Percentiles rank a stretch among this genome's conserved stretches.
Conservation (phyloP, 2,888 invertebrate species). For the Nomada lathburiana region DNA sequence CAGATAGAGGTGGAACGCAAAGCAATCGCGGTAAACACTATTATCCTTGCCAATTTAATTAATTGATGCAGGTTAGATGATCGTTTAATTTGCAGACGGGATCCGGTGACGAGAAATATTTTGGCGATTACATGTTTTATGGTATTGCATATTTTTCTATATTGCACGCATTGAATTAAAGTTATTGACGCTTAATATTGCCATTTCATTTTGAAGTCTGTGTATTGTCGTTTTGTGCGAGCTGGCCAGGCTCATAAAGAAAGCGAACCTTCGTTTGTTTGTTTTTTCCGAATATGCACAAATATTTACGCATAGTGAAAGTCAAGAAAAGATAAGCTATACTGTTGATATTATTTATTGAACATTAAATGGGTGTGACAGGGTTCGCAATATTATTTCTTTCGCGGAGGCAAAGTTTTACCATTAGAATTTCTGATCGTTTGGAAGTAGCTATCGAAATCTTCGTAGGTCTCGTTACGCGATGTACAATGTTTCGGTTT, state of each 20-base stretch:
- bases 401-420: not conserved
- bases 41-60: not conserved
- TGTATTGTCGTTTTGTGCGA: not conserved
- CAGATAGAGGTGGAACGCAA: too few relatives aligned
- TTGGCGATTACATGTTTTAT: not conserved
- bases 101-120: not conserved
- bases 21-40: not conserved
- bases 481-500: conserved; percentile 59
- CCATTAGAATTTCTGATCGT: conserved; percentile 29
- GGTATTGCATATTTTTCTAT: not conserved
- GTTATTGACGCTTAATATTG: not conserved
- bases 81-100: not conserved
- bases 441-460: conserved; percentile 49
- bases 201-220: not conserved
- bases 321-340: not conserved
- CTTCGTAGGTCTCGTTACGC: not conserved
- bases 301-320: not conserved
- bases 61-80: conserved; percentile 6
- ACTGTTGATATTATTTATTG: conserved; percentile 12
- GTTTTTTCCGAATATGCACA: not conserved
- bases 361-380: not conserved
- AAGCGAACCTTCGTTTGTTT: conserved; percentile 21
- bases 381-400: not conserved
- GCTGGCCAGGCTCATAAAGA: not conserved
- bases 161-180: not conserved